Conservation (phyloP, 2,113 vertebrate genomes). For the Sminthopsis crassicaudata region DNA sequence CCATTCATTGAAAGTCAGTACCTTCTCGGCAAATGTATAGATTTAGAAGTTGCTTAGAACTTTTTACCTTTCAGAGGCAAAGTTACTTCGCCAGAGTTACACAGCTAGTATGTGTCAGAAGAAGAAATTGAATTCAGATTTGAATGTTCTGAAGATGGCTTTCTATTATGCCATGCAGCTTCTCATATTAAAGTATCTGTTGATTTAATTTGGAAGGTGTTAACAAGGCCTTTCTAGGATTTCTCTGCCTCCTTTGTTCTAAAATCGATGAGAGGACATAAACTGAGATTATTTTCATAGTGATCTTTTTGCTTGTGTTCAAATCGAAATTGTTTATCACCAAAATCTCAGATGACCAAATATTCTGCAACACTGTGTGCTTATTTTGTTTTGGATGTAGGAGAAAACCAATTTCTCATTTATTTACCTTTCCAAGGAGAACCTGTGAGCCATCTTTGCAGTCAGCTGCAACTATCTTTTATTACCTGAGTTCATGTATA, state of each 20-base stretch:
- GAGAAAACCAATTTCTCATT: not conserved
- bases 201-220: not conserved
- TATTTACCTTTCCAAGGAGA: not conserved
- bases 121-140: not conserved
- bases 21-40: not conserved
- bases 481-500: not conserved
- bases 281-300: not conserved
- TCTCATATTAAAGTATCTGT: not conserved
- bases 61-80: not conserved
- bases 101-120: not conserved
- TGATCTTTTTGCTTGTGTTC: not conserved
- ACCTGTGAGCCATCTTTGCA: not conserved
- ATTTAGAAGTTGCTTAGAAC: not conserved
- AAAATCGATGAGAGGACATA: not conserved
- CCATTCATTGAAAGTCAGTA: not conserved
- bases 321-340: not conserved
- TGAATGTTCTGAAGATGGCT: not conserved
- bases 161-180: not conserved
- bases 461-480: not conserved
- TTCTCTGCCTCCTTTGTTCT: not conserved
- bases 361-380: not conserved
- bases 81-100: not conserved
- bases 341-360: not conserved
- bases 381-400: not conserved
- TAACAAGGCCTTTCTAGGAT: not conserved